Percentiles rank a stretch among this genome's conserved stretches.
phyloP scores from a whole-genome alignment of 2,113 vertebrate species.

The Kryptolebias marmoratus region DNA sequence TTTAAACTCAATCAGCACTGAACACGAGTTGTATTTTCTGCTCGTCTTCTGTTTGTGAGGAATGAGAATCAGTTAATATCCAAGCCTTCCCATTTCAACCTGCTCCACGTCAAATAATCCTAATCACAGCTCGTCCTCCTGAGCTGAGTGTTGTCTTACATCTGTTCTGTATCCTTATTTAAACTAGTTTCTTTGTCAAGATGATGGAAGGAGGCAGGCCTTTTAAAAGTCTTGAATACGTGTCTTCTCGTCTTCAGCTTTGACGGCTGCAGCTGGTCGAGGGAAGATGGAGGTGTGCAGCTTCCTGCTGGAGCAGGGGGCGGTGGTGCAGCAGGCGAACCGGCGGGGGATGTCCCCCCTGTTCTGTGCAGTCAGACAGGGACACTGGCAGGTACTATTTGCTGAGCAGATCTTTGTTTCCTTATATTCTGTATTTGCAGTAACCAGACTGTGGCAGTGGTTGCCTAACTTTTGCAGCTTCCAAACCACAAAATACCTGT shows the following conservation, averaged over 20 bases:
- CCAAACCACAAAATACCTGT: too few relatives aligned
- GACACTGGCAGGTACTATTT: constrained; percentile 92
- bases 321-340: constrained; percentile 85
- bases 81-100: not conserved
- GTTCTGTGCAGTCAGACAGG: constrained; percentile 93
- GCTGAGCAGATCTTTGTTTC: not conserved
- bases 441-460: not conserved
- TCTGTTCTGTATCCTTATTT: not conserved
- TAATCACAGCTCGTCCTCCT: too few relatives aligned
- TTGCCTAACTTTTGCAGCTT: too few relatives aligned
- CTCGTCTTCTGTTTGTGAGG: constrained; percentile 21
- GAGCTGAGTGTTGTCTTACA: not conserved
- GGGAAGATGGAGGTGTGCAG: constrained; percentile 92
- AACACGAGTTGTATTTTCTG: constrained; percentile 30
- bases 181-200: not conserved
- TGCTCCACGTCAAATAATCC: not conserved
- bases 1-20: constrained; percentile 52
- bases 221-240: not conserved
- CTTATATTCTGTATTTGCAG: not conserved
- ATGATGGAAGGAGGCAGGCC: not conserved
- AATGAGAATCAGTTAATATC: constrained; percentile 15
- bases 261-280: constrained; percentile 92
- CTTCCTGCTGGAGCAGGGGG: constrained; percentile 85
- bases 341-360: constrained; percentile 87
- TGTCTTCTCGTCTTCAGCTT: constrained; percentile 75